Evolutionary conservation across 37 sponge, comb jelly and placozoan species (phyloP).

Genomic region (Halichondria panicea): DNA sequence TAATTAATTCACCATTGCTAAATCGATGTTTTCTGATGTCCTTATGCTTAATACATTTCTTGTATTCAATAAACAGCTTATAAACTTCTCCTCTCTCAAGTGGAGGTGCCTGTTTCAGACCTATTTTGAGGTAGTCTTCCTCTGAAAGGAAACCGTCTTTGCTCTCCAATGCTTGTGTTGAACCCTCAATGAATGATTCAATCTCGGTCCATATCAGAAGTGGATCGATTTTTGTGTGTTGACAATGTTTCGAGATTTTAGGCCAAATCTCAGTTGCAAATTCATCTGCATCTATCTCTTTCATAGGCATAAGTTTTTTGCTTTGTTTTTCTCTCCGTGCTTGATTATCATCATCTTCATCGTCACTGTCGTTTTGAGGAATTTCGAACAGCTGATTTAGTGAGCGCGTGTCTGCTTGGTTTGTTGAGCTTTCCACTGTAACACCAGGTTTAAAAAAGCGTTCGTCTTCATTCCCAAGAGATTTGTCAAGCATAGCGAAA

Average conservation of each 20-base stretch:
- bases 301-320: too few species aligned
- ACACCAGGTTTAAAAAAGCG: too few species aligned
- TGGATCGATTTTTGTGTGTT: conserved; percentile 25
- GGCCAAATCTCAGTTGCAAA: conserved; percentile 52
- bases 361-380: conserved; percentile 30
- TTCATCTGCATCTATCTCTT: conserved; percentile 37
- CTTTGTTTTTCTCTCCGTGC: too few species aligned
- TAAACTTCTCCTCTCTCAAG: conserved; percentile 60
- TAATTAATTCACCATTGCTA: conserved; percentile 81
- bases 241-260: conserved; percentile 7
- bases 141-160: conserved; percentile 36
- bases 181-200: conserved; percentile 82
- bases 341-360: conserved; percentile 28
- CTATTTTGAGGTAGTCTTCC: conserved; percentile 59
- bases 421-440: too few species aligned
- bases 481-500: conserved; percentile 68
- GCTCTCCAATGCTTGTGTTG: conserved; percentile 56
- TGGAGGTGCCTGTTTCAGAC: conserved; percentile 74
- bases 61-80: conserved; percentile 53
- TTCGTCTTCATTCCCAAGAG: too few species aligned
- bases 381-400: too few species aligned
- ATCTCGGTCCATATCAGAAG: conserved; percentile 86
- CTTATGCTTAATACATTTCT: background rate
- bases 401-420: too few species aligned
- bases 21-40: conserved; percentile 21